phyloP scores from a whole-genome alignment of 2,113 vertebrate genomes.

The Excalfactoria chinensis region DNA sequence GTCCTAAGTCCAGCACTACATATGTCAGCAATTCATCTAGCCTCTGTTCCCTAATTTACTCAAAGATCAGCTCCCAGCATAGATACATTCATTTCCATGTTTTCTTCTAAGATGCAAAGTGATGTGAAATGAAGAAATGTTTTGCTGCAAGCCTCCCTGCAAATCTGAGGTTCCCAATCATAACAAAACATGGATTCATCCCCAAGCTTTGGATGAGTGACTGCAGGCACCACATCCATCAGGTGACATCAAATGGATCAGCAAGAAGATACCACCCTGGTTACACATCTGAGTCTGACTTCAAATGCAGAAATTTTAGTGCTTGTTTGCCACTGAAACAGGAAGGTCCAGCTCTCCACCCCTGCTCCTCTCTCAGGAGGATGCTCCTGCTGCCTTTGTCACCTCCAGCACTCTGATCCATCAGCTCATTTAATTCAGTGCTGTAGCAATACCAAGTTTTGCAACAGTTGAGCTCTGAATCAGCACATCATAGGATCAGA shows the following conservation, averaged over 20 bases:
- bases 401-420: constrained; percentile 13
- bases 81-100: neutral
- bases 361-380: neutral
- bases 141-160: neutral
- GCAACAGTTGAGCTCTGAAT: constrained; percentile 22
- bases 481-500: neutral
- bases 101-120: neutral
- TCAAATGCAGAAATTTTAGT: constrained; percentile 15
- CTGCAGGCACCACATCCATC: neutral
- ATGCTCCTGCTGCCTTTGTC: neutral
- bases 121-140: neutral
- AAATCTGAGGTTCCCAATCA: neutral
- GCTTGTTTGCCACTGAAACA: constrained; percentile 4
- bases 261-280: neutral
- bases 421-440: neutral
- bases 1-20: neutral
- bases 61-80: neutral
- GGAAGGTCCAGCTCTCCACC: constrained; percentile 46
- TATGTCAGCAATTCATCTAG: neutral
- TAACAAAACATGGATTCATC: neutral
- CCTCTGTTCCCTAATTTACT: neutral
- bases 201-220: neutral
- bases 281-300: neutral
- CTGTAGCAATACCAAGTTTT: neutral
- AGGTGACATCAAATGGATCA: neutral